Percentiles rank a stretch among this genome's conserved stretches.
These are phyloP conservation scores for Rhadina sibilatrix DNA, from an alignment of 2,113 vertebrate genomes.

Conservation along the genomic window DNA sequence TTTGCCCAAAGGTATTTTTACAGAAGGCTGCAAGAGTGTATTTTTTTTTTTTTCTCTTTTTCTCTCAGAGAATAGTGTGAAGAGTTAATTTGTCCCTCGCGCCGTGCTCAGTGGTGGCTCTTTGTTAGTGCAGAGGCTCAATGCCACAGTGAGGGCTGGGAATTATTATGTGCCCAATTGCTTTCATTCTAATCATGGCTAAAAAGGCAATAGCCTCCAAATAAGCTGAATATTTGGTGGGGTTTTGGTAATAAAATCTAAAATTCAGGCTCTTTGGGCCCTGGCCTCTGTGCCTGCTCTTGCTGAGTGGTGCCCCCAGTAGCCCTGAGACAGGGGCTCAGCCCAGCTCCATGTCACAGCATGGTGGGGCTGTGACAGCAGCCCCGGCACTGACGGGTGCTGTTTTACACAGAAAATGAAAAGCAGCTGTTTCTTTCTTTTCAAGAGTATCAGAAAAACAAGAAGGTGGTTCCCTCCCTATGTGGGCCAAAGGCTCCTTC, in stretches of 20 bases:
- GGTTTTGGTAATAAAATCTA: background rate
- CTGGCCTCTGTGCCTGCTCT: background rate
- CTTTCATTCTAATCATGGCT: background rate
- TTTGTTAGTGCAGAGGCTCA: background rate
- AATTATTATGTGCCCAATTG: background rate
- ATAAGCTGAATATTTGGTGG: background rate
- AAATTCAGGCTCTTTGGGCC: background rate
- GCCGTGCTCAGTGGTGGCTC: accelerated
- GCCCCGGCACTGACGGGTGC: background rate
- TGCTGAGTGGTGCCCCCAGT: background rate
- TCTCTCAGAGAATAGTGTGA: background rate
- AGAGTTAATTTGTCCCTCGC: background rate
- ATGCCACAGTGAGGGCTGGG: accelerated
- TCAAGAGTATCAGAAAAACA: slow-evolving; percentile 30
- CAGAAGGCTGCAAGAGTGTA: background rate
- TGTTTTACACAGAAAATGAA: background rate
- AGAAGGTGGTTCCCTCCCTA: background rate
- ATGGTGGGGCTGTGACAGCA: background rate
- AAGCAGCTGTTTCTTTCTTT: slow-evolving; percentile 23
- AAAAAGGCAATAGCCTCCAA: background rate
- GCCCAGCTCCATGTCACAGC: background rate
- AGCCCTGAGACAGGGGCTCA: background rate
- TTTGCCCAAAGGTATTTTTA: background rate
- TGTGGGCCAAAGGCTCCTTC: background rate
- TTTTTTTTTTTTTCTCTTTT: background rate